These are phyloP conservation scores for Synergus umbraculus DNA, from an alignment of 2,888 invertebrate genomes.

Conservation along the genomic window DNA sequence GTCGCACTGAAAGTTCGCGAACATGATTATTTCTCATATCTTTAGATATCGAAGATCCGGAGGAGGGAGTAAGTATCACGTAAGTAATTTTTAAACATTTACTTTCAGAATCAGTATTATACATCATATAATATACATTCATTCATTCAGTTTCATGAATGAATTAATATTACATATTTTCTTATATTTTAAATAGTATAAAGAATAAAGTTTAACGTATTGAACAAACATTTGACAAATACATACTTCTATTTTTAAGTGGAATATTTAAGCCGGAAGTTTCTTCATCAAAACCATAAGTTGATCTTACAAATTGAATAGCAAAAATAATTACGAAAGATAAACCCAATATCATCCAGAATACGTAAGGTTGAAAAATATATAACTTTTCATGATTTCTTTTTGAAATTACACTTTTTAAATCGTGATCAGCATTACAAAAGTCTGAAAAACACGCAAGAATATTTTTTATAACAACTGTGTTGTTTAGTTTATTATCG, in stretches of 20 bases:
- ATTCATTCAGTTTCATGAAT: too few relatives aligned
- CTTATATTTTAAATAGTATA: too few relatives aligned
- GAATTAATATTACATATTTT: too few relatives aligned
- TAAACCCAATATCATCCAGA: too few relatives aligned
- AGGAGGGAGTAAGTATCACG: background rate
- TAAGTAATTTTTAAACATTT: too few relatives aligned
- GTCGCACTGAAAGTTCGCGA: background rate
- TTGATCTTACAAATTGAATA: too few relatives aligned
- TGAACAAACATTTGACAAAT: background rate
- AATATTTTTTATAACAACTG: background rate
- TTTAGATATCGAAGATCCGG: background rate
- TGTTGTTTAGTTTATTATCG: background rate
- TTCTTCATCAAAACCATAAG: background rate
- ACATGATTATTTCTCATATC: background rate
- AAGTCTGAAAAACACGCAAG: too few relatives aligned
- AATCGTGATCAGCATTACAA: background rate
- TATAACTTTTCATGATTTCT: background rate
- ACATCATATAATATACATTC: too few relatives aligned
- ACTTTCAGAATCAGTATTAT: too few relatives aligned
- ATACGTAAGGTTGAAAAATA: too few relatives aligned
- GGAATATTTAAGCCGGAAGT: background rate
- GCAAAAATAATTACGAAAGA: too few relatives aligned
- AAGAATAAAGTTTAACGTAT: background rate
- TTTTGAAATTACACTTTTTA: background rate
- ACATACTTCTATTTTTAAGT: background rate